phyloP scores from a whole-genome alignment of 2,797 vertebrate species.

The Nannoperca australis region DNA sequence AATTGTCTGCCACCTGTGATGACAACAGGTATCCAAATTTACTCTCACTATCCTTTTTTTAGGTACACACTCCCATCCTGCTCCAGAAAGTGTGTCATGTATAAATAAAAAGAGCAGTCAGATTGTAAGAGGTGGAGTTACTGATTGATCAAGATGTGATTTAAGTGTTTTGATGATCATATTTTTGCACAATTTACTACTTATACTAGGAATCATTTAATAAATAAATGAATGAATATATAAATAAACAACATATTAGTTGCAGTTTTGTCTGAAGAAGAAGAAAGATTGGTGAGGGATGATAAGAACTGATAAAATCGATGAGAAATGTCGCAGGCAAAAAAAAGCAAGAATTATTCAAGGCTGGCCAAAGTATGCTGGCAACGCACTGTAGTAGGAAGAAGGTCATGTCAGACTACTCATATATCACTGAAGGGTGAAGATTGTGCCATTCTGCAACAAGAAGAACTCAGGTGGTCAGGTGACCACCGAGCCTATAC shows the following conservation, averaged over 20 bases:
- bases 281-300: not conserved
- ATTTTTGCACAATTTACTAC: not conserved
- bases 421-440: not conserved
- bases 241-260: not conserved
- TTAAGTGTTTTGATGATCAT: not conserved
- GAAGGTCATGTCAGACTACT: not conserved
- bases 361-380: slow-evolving; percentile 1
- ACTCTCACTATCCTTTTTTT: slow-evolving; percentile 38
- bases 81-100: slow-evolving; percentile 48
- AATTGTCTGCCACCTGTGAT: slow-evolving; percentile 51
- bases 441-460: not conserved
- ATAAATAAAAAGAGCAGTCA: slow-evolving; percentile 40
- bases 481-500: not conserved
- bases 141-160: not conserved
- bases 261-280: not conserved
- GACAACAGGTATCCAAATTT: slow-evolving; percentile 55
- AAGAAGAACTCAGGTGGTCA: not conserved
- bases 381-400: not conserved
- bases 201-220: not conserved
- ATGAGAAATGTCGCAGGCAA: slow-evolving; percentile 2
- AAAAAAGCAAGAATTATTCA: not conserved
- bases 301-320: not conserved
- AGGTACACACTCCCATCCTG: slow-evolving; percentile 13
- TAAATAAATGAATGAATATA: not conserved
- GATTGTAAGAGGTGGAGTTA: slow-evolving; percentile 6